Percentiles rank a stretch among this genome's conserved stretches.
These are phyloP conservation scores for Esox niger DNA, from an alignment of 2,113 vertebrate species.

Conservation along the genomic window DNA sequence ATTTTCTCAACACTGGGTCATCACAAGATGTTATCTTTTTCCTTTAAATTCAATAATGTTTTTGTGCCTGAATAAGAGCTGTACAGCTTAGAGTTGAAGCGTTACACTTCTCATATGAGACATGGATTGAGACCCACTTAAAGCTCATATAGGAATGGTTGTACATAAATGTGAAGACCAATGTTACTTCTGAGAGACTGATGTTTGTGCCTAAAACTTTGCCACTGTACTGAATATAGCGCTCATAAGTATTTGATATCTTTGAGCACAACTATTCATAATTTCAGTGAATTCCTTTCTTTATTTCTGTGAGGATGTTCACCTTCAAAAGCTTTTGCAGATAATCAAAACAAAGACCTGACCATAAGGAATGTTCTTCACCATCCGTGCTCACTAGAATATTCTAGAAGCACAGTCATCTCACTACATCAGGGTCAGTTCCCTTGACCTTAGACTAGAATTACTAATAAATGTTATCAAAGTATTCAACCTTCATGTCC, in stretches of 20 bases:
- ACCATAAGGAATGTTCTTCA: too few relatives aligned
- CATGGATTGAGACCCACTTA: constrained; percentile 33
- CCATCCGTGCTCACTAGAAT: too few relatives aligned
- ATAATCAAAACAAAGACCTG: too few relatives aligned
- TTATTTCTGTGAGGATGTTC: too few relatives aligned
- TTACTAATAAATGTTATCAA: too few relatives aligned
- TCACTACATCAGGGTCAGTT: too few relatives aligned
- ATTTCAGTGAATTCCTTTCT: too few relatives aligned
- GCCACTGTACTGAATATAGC: background rate
- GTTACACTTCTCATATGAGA: constrained; percentile 2
- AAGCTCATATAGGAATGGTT: constrained; percentile 31
- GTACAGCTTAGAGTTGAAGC: constrained; percentile 45
- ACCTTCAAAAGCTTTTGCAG: too few relatives aligned
- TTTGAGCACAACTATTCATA: too few relatives aligned
- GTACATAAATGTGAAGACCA: constrained; percentile 31
- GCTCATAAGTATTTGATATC: too few relatives aligned
- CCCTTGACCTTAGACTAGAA: too few relatives aligned
- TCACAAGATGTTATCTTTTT: constrained; percentile 61
- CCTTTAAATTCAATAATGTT: constrained; percentile 64
- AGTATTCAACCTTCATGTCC: background rate
- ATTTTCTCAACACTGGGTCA: constrained; percentile 35
- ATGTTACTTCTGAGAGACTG: background rate
- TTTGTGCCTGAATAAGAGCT: constrained; percentile 44
- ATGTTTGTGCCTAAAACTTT: background rate
- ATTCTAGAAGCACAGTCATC: too few relatives aligned